Evolutionary conservation across 37 sponge, comb jelly and placozoan genomes (phyloP), one percentile per base, ranked within the genome.

Genomic region (Theonella swinhoei): DNA sequence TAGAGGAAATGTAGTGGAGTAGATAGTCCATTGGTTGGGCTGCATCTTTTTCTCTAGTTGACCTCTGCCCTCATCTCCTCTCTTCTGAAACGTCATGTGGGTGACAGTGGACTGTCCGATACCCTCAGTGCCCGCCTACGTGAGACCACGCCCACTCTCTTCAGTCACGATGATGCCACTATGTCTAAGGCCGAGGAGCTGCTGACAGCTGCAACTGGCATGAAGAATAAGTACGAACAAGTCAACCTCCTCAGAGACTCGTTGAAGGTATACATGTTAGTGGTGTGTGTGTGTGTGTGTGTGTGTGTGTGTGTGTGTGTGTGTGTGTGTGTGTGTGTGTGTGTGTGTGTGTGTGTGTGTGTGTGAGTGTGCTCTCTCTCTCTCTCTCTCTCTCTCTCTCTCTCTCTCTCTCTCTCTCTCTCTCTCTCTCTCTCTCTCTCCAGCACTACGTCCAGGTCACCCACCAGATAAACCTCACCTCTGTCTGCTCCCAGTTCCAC

Each of bases 101-200:
- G 92, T 25, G 95, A 98, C 72, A 36, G 74, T 3, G 62, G 62
- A 22, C 68, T 91, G 61, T 91, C 95, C 28, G 96, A 94, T 47
- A 39, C 82, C 30, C 77, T 98, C 38, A 89, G 83, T 75, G 78
- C 83, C 7, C 68, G 93, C 24, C 74, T 96, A n/a, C 76, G 86
- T 0, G 84, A 91, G 34, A 36, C 39, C 32, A 74, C 88, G 0
- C 97, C 97, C 34, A 65, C 83, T 36, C 76, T 88, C 42, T 81
- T 77, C 76, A 88, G 89, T 23, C 83, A 85, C 24, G 95, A 97
- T 70, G 97, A 97, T 75, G 97, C 97, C 35, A 86, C 77, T 22
- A 62, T 62, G 9, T 75, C 90, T 5, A 96, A 96, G 75, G 93
- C 85, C 29, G 67, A 72, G 0, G 94, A 94, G 65, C 66, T 83